Evolutionary conservation across 1,140 invertebrate species (phyloP).

Genomic region (Batillaria attramentaria): DNA sequence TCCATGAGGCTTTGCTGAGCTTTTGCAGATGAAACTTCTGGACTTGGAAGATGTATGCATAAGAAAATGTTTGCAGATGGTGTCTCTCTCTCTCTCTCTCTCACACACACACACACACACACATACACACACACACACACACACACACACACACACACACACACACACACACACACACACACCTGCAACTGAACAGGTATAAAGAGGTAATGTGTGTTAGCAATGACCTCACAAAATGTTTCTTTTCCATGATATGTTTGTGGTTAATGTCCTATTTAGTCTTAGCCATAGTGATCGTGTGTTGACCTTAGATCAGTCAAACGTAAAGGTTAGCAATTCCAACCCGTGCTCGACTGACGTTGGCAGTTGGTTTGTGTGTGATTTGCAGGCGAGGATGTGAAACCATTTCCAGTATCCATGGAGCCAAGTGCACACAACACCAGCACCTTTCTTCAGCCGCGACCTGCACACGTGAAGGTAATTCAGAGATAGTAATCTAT

Average conservation of each 20-base stretch:
- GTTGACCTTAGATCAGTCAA: no score
- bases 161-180: slow-evolving; percentile 2
- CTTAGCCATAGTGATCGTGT: no score
- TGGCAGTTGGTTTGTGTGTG: no score
- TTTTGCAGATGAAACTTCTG: neutral
- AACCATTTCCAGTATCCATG: neutral
- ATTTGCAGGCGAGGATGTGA: neutral
- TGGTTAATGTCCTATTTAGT: no score
- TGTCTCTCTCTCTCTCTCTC: neutral
- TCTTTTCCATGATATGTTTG: neutral
- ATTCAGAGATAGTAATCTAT: no score
- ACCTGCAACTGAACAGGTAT: neutral
- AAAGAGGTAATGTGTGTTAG: neutral
- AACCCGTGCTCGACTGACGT: no score
- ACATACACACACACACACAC: neutral
- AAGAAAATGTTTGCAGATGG: neutral
- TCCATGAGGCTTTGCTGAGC: neutral
- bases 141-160: neutral
- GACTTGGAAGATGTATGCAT: neutral
- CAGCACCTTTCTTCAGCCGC: neutral
- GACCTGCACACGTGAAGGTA: neutral
- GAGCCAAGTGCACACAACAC: neutral
- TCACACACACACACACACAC: neutral
- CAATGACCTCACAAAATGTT: neutral
- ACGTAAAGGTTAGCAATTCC: no score